A percentile compares a stretch with the other conserved stretches of the same genome.
These are phyloP conservation scores for Drosophila rhopaloa DNA, from an alignment of 1,140 invertebrate genomes.

Conservation along the genomic window DNA sequence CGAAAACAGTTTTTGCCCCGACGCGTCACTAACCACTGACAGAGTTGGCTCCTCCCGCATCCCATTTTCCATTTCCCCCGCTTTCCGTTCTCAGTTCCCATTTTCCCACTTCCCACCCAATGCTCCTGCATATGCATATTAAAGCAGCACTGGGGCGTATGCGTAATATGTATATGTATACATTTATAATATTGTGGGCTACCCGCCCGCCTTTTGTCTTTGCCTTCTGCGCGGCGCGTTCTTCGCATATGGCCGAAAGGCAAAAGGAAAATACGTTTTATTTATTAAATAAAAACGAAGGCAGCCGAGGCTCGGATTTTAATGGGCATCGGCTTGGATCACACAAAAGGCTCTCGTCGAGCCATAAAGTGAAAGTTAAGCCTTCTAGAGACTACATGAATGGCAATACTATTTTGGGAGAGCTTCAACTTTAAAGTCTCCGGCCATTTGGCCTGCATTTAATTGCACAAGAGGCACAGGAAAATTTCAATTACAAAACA, in stretches of 20 bases:
- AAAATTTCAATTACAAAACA: slow-evolving; percentile 49
- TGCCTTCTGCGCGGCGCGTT: slow-evolving; percentile 17
- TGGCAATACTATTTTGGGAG: not conserved
- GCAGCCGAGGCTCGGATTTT: slow-evolving; percentile 18
- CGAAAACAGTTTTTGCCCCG: slow-evolving; percentile 47
- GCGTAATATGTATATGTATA: slow-evolving; percentile 63
- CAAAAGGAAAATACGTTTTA: slow-evolving; percentile 70
- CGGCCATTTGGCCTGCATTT: slow-evolving; percentile 24
- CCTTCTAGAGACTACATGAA: not conserved
- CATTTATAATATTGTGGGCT: slow-evolving; percentile 51
- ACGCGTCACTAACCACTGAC: slow-evolving; percentile 54
- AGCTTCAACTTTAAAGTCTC: slow-evolving; percentile 26
- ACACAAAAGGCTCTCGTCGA: slow-evolving; percentile 16
- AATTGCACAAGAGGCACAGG: slow-evolving; percentile 12
- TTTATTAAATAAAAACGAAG: slow-evolving; percentile 72
- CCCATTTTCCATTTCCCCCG: not conserved
- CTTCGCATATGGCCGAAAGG: slow-evolving; percentile 55
- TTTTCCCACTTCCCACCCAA: not conserved
- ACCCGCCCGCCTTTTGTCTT: slow-evolving; percentile 57
- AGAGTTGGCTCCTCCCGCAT: slow-evolving; percentile 12
- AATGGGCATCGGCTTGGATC: slow-evolving; percentile 32
- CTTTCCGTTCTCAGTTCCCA: not conserved
- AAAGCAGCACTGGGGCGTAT: slow-evolving; percentile 68
- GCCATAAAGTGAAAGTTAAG: slow-evolving; percentile 36
- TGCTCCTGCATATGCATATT: slow-evolving; percentile 72